Base-by-base conservation (phyloP, 2,113 vertebrate genomes). In the Panthera uncia region DNA sequence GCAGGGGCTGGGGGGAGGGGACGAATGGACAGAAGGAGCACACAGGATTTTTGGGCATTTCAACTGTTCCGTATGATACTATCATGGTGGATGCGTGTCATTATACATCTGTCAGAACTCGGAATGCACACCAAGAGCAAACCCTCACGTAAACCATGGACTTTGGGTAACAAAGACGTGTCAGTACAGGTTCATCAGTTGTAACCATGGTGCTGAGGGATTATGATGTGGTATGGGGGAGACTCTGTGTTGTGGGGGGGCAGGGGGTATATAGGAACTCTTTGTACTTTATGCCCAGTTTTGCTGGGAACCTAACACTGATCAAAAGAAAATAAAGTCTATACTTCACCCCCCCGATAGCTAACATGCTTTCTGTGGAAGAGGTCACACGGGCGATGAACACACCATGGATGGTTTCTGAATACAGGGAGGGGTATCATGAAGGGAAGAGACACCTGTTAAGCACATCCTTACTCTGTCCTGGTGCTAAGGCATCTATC, bases 151-250 rank as follows among this genome's bases (percentile, higher is more conserved):
- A 18, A 69, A 74, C 48, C 11, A 9, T 27, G 50, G 27, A 31
- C 18, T 79, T 73, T 8, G 36, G 73, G 4, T 36, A 38, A 57
- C 9, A 61, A 16, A 11, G 61, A 41, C 8, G 21, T 48, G 8
- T 55, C 19, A 23, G 0, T 16, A 55, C 0, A 15, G 8, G 38
- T 5, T 31, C 29, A 45, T 4, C 0, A 13, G 3, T 0, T 66
- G 36, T 48, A n/a, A 61, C 63, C 12, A 27, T 11, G 31, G 38
- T 76, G 21, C 15, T 29, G 45, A 19, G 31, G 50, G 19, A 38
- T 21, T 21, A 1, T 81, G 10, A 25, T 0, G 57, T 61, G 57
- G 57, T 12, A 4, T 1, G 3, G 3, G 41, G 29, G 36, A 66
- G 14, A 31, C 14, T 78, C 3, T 31, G n/a, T 8, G 1, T 5